Percentiles rank a stretch among this genome's conserved stretches.
These are phyloP conservation scores for Tetranychus piercei DNA, from an alignment of 2,888 invertebrate species.

Conservation along the genomic window DNA sequence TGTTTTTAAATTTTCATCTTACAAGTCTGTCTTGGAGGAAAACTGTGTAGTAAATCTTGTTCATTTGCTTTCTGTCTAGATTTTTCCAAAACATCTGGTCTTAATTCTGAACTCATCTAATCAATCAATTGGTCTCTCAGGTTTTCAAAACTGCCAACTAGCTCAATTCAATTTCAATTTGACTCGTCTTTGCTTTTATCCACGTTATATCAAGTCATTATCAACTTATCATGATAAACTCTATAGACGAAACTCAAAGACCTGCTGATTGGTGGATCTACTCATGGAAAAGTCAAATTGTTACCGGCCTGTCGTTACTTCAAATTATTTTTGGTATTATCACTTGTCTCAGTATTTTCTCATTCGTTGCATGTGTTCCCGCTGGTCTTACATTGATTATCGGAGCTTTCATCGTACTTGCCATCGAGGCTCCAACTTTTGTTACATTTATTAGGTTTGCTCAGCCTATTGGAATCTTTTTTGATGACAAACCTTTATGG, in stretches of 20 bases:
- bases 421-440: slow-evolving; percentile 23
- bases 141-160: no score
- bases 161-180: no score
- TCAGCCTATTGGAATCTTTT: slow-evolving; percentile 17
- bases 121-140: no score
- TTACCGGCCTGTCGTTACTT: slow-evolving; percentile 18
- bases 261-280: slow-evolving; percentile 19
- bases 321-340: slow-evolving; percentile 19
- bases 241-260: not conserved
- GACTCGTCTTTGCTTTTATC: no score
- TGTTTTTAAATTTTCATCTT: no score
- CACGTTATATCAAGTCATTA: no score
- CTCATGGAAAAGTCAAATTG: slow-evolving; percentile 21
- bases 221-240: not conserved
- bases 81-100: no score
- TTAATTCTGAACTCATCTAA: no score
- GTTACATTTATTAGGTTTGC: slow-evolving; percentile 21
- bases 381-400: slow-evolving; percentile 18
- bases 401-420: slow-evolving; percentile 18
- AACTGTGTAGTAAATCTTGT: no score
- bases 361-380: slow-evolving; percentile 13
- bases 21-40: no score
- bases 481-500: slow-evolving; percentile 22
- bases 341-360: slow-evolving; percentile 12
- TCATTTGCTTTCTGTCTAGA: no score